These are phyloP conservation scores for Temnothorax longispinosus DNA, from an alignment of 1,140 invertebrate species.

Conservation along the genomic window DNA sequence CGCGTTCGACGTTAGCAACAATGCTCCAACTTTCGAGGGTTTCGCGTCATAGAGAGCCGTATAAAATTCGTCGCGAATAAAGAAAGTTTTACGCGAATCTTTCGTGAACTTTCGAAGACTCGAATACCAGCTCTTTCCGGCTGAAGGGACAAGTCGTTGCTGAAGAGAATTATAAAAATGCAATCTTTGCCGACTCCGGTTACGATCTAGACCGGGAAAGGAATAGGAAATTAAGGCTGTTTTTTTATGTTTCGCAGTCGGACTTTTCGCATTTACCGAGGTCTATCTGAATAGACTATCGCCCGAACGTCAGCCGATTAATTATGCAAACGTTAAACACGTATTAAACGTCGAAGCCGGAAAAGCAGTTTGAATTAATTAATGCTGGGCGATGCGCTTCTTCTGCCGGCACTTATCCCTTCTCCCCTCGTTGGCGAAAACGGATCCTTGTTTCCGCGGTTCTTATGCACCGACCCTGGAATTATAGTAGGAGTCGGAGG, in stretches of 20 bases:
- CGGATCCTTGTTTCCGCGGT: slow-evolving; percentile 55
- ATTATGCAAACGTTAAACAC: slow-evolving; percentile 61
- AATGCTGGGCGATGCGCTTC: slow-evolving; percentile 12
- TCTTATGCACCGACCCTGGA: slow-evolving; percentile 57
- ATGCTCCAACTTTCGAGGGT: not conserved
- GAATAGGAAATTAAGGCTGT: slow-evolving; percentile 24
- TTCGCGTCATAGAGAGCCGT: not conserved
- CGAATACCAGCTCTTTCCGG: slow-evolving; percentile 16
- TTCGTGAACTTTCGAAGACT: slow-evolving; percentile 36
- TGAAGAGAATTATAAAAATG: slow-evolving; percentile 54
- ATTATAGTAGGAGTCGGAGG: slow-evolving; percentile 42
- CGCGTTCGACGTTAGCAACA: not conserved
- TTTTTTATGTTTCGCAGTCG: slow-evolving; percentile 2
- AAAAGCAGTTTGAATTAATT: slow-evolving; percentile 66
- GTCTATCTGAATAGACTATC: slow-evolving; percentile 17
- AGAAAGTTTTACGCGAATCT: slow-evolving; percentile 49
- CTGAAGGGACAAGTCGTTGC: slow-evolving; percentile 26
- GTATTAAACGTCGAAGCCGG: slow-evolving; percentile 41
- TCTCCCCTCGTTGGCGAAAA: slow-evolving; percentile 18
- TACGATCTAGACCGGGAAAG: not conserved
- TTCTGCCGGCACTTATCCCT: slow-evolving; percentile 22
- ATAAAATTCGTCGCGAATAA: slow-evolving; percentile 51
- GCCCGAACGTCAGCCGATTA: slow-evolving; percentile 44
- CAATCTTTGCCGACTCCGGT: slow-evolving; percentile 34
- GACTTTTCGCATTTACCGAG: slow-evolving; percentile 12